phyloP scores from a whole-genome alignment of 1,140 invertebrate species.

The Octopus sinensis region DNA sequence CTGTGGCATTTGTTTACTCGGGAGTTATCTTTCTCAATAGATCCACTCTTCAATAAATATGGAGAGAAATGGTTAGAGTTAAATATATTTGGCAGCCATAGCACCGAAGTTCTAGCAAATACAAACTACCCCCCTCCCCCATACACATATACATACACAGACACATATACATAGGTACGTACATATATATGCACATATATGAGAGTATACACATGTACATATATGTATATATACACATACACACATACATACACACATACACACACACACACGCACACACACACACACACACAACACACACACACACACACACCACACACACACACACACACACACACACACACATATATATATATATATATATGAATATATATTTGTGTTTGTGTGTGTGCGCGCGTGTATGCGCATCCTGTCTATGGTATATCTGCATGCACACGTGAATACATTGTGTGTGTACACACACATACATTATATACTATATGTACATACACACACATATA shows the following conservation, averaged over 20 bases:
- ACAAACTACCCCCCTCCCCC: not conserved
- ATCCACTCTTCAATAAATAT: no score
- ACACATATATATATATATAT: not conserved
- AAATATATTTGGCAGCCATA: no score
- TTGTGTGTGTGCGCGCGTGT: not conserved
- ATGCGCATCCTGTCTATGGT: not conserved
- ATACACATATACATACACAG: not conserved
- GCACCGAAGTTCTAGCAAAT: no score
- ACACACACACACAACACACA: not conserved
- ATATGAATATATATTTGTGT: not conserved
- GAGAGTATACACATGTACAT: not conserved
- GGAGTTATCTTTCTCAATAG: no score
- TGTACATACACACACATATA: not conserved
- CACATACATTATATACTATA: not conserved
- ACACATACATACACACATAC: not conserved
- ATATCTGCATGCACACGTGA: no score
- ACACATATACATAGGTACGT: not conserved
- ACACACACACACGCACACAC: not conserved
- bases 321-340: not conserved
- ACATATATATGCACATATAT: not conserved
- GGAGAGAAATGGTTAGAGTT: no score
- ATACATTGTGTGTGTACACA: not conserved
- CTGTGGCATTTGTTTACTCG: no score
- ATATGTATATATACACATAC: not conserved
- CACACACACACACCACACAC: no score